phyloP scores from a whole-genome alignment of 2,113 vertebrate genomes.

The Paedocypris sp. region DNA sequence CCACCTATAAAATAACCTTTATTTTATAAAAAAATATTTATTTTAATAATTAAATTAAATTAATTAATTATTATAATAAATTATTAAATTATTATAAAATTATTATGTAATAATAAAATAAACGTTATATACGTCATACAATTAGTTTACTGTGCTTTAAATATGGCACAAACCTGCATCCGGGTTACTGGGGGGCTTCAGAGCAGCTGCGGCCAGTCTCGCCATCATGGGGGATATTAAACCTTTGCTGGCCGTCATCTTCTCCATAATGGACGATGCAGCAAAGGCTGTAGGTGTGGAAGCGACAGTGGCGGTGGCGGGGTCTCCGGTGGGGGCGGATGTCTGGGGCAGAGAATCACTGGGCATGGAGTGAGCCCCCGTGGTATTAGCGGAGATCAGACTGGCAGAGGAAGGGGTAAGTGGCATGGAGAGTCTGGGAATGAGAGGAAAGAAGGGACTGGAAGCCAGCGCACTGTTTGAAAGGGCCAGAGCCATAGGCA shows the following conservation, averaged over 20 bases:
- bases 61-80: too few species aligned
- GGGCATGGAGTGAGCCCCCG: conserved; percentile 57
- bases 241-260: conserved; percentile 94
- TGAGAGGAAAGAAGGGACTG: conserved; percentile 79
- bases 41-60: not conserved
- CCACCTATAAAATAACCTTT: too few species aligned
- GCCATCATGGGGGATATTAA: conserved; percentile 99
- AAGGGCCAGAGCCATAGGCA: conserved; percentile 80
- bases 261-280: conserved; percentile 87
- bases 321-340: conserved; percentile 62
- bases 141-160: too few species aligned
- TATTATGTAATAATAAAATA: too few species aligned
- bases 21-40: too few species aligned
- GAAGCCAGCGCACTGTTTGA: conserved; percentile 68
- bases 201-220: conserved; percentile 86
- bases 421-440: conserved; percentile 72
- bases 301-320: conserved; percentile 39
- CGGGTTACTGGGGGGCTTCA: conserved; percentile 74
- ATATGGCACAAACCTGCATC: conserved; percentile 88
- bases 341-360: conserved; percentile 70
- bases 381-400: conserved; percentile 66
- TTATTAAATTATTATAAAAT: too few species aligned
- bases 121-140: too few species aligned
- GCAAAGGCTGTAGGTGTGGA: conserved; percentile 68
- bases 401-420: conserved; percentile 67